Evolutionary conservation across 2,888 invertebrate genomes (phyloP).

Genomic region (Beris chalybata): DNA sequence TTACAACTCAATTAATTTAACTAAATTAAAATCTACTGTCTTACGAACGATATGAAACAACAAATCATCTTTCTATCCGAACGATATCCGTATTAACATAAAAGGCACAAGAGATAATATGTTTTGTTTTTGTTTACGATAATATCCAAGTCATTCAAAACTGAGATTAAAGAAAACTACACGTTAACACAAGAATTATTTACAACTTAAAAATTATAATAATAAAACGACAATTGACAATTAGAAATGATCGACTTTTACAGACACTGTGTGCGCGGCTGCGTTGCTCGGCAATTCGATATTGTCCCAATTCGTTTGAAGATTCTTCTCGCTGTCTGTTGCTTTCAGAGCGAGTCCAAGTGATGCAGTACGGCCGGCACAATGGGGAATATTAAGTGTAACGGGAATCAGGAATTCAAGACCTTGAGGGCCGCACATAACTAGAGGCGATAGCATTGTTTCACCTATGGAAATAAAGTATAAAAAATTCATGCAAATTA

Average conservation of each 20-base stretch:
- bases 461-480: slow-evolving; percentile 67
- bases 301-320: slow-evolving; percentile 83
- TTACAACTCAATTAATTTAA: too few relatives aligned
- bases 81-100: slow-evolving; percentile 30
- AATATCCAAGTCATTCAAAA: neutral
- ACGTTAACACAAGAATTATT: too few relatives aligned
- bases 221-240: neutral
- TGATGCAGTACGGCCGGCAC: slow-evolving; percentile 76
- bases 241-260: slow-evolving; percentile 89
- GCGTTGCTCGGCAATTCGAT: slow-evolving; percentile 81
- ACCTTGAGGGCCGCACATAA: slow-evolving; percentile 96
- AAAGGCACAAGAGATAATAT: slow-evolving; percentile 20
- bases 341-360: slow-evolving; percentile 77
- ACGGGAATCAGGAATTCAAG: slow-evolving; percentile 86
- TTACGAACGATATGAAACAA: slow-evolving; percentile 34
- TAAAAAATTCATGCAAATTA: slow-evolving; percentile 17
- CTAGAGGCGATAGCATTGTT: slow-evolving; percentile 89
- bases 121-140: slow-evolving; percentile 35
- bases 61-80: slow-evolving; percentile 36
- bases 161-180: slow-evolving; percentile 29
- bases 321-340: slow-evolving; percentile 79
- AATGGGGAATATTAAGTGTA: slow-evolving; percentile 87
- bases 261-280: slow-evolving; percentile 84
- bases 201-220: neutral
- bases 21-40: too few relatives aligned